Evolutionary conservation across 2,888 invertebrate species (phyloP), one percentile per base, ranked within the genome.

Genomic region (Sinhomidia bicolor): DNA sequence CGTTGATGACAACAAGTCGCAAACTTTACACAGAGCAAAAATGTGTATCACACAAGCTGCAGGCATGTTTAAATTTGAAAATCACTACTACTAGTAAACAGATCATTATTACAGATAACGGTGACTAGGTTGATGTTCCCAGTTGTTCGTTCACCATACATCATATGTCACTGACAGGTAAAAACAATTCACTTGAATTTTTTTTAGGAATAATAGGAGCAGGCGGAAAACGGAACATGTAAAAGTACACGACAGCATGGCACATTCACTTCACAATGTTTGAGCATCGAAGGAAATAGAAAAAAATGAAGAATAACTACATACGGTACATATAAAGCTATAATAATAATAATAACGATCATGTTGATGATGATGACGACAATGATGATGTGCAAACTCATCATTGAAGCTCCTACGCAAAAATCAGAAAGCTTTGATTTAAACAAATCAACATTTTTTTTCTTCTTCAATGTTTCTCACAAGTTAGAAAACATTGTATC

Each of bases 331-430:
- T 51, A 62, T 62, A 29, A 57, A 17, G 23, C 23, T n/a, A n/a
- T n/a, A n/a, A n/a, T n/a, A n/a, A n/a, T n/a, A n/a, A n/a, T n/a
- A 23, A 62, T 14, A 62, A 23, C 29, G 10, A 20, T 20, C 12
- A 23, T 62, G 29, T 9, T 29, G 62, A 62, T 62, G 12, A 36
- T 36, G 62, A 2, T 14, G 14, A 36, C 17, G 32, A 10, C 23
- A 47, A 29, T 14, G 12, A 78, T 78, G 62, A 80, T 80, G 80
- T 80, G 80, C 80, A 80, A 80, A 60, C 41, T 80, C 80, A 80
- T 57, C 60, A 80, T 80, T 41, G 36, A 3, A 32, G 80, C 80
- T 36, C 80, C 80, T 80, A 80, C 80, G 80, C 80, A 80, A 60
- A 78, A 78, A n/a, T 29, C 44, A 29, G 54, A 78, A 54, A 54